Base-by-base conservation (phyloP, 2,113 vertebrate species). In the Rhinolophus ferrumequinum region DNA sequence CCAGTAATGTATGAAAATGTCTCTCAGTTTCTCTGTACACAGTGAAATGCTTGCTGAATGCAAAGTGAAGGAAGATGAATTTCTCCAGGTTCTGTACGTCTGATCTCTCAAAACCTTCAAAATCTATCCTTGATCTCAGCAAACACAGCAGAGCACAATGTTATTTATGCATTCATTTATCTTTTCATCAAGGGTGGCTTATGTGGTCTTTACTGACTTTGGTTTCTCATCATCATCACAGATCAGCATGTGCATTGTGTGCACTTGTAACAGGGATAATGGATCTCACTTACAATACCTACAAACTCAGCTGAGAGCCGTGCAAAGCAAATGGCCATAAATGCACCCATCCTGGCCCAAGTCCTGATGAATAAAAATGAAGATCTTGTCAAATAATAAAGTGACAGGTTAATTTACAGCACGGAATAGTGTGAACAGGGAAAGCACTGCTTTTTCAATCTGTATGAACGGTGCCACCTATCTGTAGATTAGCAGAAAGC, bases 381-480 rank as follows among this genome's bases (percentile, higher is more conserved):
- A 99, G 99, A 99, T 99, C 99, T 99, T 99, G 99, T 99, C 99
- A 99, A 99, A 99, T 99, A 99, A 99, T 99, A 98, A 99, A 99
- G 98, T 99, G 99, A 99, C 99, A 99, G 99, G 99, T 99, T 99
- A 99, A 99, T 99, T 99, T 99, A 99, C 98, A 98, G 99, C 98
- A 98, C 16, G 96, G 98, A 98, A 98, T 96, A 98, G 99, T 95
- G 98, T 95, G 98, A 98, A 98, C 97, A 96, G 97, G 98, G 96
- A 98, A 97, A 94, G 97, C 95, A 91, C 85, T 92, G 98, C 96
- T 98, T 95, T 98, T 98, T 96, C 99, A 99, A 98, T 98, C 99
- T 99, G 99, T 99, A 99, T 99, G 99, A 99, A 99, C 98, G 99
- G 98, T 99, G 99, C 99, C 99, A 99, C 99, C 99, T 99, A 99